Base-by-base conservation (phyloP, 2,113 vertebrate genomes). In the Cervus canadensis region DNA sequence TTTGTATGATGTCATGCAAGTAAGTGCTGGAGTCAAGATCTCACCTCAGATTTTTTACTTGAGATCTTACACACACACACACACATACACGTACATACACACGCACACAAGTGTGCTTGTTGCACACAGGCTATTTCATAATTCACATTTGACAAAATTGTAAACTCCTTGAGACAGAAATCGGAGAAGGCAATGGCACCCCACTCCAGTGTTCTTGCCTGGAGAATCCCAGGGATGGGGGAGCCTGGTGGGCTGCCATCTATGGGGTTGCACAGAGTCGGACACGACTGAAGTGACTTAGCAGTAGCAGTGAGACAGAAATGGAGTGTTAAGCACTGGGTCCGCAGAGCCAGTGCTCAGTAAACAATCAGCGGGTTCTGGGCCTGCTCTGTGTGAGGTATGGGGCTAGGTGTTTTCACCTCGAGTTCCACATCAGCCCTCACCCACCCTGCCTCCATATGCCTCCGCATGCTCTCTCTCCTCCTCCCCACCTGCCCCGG, bases 391-490 rank as follows among this genome's bases (percentile, higher is more conserved):
- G 14, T 23, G 23, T 40, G 48, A 5, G 11, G 30, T 45, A 17
- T 30, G 0, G 7, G 45, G 45, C 17, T 13, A 45, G 78, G n/a
- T 10, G 5, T 67, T n/a, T 28, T 6, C 79, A 56, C 43, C 7
- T 11, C 0, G 11, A 62, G 26, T 16, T 54, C 86, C 71, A 4
- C 4, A 0, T 28, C 4, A 76, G 87, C 54, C 48, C 26, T 36
- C 59, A 60, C 6, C 78, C 45, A 4, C 8, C 25, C 54, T 21
- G 28, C 45, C 28, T 85, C 33, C 50, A 30, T 10, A 7, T 1
- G 43, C 4, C 0, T 40, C 52, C 15, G 15, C 11, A 0, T 10
- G 28, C 74, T 57, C 79, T 14, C 2, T 7, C 48, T 11, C 7
- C 59, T 74, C 36, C 67, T 40, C 67, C 57, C 43, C 7, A 16